These are phyloP conservation scores for Cacatua alba DNA, from an alignment of 2,113 vertebrate genomes.

Conservation along the genomic window DNA sequence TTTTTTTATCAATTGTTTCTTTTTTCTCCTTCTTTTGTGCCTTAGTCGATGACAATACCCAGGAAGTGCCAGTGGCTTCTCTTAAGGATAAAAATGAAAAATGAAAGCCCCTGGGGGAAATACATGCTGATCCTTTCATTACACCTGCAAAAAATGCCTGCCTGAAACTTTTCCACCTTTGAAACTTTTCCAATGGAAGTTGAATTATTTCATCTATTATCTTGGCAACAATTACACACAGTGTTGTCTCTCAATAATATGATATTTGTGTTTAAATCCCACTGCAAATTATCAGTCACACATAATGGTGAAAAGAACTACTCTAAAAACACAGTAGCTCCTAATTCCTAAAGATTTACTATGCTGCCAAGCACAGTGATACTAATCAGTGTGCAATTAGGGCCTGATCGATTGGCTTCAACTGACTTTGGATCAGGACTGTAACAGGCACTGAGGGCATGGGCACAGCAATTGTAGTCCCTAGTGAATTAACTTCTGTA, in stretches of 20 bases:
- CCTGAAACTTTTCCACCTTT: slow-evolving; percentile 71
- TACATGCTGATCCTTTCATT: slow-evolving; percentile 72
- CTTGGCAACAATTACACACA: slow-evolving; percentile 49
- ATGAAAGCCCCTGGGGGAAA: slow-evolving; percentile 69
- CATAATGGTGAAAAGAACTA: slow-evolving; percentile 28
- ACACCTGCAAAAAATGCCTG: slow-evolving; percentile 60
- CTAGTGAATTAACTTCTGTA: slow-evolving; percentile 40
- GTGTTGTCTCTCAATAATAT: slow-evolving; percentile 18
- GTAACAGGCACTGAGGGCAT: slow-evolving; percentile 37
- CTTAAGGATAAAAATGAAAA: slow-evolving; percentile 70
- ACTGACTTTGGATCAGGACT: slow-evolving; percentile 62
- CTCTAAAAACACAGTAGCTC: slow-evolving; percentile 28
- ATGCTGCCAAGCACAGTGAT: slow-evolving; percentile 42
- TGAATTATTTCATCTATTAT: slow-evolving; percentile 63
- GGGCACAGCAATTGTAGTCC: background rate
- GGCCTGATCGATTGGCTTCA: slow-evolving; percentile 54
- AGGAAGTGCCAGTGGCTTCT: slow-evolving; percentile 67
- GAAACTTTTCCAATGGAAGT: slow-evolving; percentile 70
- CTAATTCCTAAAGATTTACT: slow-evolving; percentile 63
- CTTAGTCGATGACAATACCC: slow-evolving; percentile 67
- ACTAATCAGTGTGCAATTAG: slow-evolving; percentile 66
- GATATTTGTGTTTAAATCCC: slow-evolving; percentile 49
- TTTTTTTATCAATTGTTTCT: slow-evolving; percentile 66
- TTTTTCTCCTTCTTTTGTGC: slow-evolving; percentile 66
- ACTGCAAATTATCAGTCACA: slow-evolving; percentile 34